Conservation (phyloP, 2,888 invertebrate species). For the Apamea monoglypha region DNA sequence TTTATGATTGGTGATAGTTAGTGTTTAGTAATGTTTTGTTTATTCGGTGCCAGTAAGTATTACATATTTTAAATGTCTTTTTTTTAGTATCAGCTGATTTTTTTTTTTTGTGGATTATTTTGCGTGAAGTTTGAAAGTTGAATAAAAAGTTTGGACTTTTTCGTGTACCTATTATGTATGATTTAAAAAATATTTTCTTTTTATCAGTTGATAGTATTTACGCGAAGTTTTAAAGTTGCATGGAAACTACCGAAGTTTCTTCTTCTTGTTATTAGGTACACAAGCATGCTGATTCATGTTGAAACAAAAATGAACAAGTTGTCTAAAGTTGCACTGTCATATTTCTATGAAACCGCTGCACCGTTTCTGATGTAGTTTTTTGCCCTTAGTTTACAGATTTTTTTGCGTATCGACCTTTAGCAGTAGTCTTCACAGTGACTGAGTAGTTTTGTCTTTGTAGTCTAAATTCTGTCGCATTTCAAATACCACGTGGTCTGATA, state of each 20-base stretch:
- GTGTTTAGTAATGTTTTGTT: constrained; percentile 74
- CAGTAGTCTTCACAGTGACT: background rate
- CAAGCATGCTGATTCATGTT: constrained; percentile 9
- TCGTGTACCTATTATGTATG: background rate
- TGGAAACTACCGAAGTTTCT: background rate
- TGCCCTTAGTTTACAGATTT: background rate
- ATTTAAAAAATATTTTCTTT: too few species aligned
- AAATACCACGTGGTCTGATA: background rate
- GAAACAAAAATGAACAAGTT: constrained; percentile 7
- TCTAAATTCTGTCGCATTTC: background rate
- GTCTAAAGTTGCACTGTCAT: background rate
- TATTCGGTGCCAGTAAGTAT: constrained; percentile 81
- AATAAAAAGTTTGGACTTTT: background rate
- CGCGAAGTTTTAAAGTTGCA: background rate
- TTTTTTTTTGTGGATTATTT: background rate
- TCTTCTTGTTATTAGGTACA: background rate
- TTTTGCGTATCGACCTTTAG: background rate
- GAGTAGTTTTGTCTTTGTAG: background rate
- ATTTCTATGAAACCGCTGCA: background rate
- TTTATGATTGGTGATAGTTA: constrained; percentile 67
- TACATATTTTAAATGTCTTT: background rate
- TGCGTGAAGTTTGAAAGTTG: background rate
- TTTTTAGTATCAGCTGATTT: background rate
- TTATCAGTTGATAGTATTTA: background rate
- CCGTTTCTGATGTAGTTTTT: constrained; percentile 3